Evolutionary conservation across 2,113 vertebrate genomes (phyloP).

Genomic region (Caranx melampygus): DNA sequence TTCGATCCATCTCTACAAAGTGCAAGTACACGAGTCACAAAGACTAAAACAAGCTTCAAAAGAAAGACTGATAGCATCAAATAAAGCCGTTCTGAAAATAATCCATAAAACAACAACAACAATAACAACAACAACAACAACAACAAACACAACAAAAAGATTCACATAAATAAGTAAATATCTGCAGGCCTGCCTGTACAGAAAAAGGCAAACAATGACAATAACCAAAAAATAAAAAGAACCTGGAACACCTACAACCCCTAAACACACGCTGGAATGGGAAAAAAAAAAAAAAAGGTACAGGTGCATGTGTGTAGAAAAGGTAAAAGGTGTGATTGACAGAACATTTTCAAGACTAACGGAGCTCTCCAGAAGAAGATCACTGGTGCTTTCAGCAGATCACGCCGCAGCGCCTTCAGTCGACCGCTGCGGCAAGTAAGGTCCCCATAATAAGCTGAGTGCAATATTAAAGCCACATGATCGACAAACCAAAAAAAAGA

Average conservation of each 20-base stretch:
- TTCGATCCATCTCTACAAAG: constrained; percentile 78
- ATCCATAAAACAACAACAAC: constrained; percentile 22
- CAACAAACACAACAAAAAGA: constrained; percentile 4
- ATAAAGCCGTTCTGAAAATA: constrained; percentile 51
- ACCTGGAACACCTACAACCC: constrained; percentile 39
- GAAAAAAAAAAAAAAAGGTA: constrained; percentile 38
- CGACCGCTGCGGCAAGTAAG: constrained; percentile 16
- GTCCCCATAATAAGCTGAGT: constrained; percentile 32
- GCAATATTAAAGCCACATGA: constrained; percentile 56
- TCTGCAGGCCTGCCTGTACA: constrained; percentile 86
- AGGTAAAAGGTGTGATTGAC: constrained; percentile 18
- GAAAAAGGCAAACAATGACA: constrained; percentile 69
- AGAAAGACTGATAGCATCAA: constrained; percentile 61
- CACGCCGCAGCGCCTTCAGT: background rate
- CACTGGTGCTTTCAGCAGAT: constrained; percentile 42
- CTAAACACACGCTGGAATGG: constrained; percentile 70
- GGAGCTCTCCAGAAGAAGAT: background rate
- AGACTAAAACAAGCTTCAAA: constrained; percentile 64
- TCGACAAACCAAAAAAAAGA: background rate
- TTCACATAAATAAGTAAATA: constrained; percentile 80
- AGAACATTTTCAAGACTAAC: constrained; percentile 14
- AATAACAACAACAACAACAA: constrained; percentile 8
- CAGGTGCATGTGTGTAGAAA: constrained; percentile 37
- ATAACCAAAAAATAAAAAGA: constrained; percentile 45
- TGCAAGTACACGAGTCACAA: constrained; percentile 80